These are phyloP conservation scores for Acanthoscelides obtectus DNA, from an alignment of 2,888 invertebrate genomes.

Conservation along the genomic window DNA sequence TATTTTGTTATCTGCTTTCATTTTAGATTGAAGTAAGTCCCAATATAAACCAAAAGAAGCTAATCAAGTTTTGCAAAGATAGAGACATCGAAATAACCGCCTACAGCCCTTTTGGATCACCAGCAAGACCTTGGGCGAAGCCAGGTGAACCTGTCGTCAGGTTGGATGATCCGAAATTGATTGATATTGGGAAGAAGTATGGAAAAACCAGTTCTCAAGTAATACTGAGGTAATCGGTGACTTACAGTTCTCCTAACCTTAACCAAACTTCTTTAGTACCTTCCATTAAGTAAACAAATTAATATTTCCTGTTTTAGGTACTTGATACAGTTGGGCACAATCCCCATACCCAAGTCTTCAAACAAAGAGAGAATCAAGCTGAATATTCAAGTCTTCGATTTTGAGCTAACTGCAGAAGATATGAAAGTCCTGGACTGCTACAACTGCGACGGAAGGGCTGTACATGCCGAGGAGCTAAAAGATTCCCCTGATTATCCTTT, in stretches of 20 bases:
- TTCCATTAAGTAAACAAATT: conserved; percentile 2
- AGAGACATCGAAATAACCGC: conserved; percentile 65
- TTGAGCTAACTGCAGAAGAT: conserved; percentile 51
- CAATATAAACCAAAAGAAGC: conserved; percentile 60
- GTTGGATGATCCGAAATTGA: conserved; percentile 58
- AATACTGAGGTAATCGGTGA: conserved; percentile 51
- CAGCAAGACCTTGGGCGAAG: conserved; percentile 66
- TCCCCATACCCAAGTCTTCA: conserved; percentile 57
- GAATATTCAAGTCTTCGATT: conserved; percentile 58
- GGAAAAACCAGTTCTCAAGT: conserved; percentile 66
- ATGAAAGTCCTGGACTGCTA: conserved; percentile 50
- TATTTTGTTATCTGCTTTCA: background rate
- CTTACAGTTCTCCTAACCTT: too few relatives aligned
- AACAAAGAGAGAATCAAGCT: conserved; percentile 50
- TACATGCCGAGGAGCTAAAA: conserved; percentile 35
- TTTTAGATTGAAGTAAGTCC: conserved; percentile 64
- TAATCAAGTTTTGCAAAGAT: conserved; percentile 62
- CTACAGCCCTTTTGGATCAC: conserved; percentile 75
- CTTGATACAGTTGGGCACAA: conserved; percentile 49
- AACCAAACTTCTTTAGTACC: background rate
- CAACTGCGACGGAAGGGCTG: conserved; percentile 37
- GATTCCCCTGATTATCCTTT: conserved; percentile 42
- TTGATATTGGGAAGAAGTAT: conserved; percentile 60
- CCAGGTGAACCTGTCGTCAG: conserved; percentile 56
- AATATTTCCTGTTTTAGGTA: conserved; percentile 32